Evolutionary conservation across 2,797 vertebrate species (phyloP).

Genomic region (Artibeus jamaicensis): DNA sequence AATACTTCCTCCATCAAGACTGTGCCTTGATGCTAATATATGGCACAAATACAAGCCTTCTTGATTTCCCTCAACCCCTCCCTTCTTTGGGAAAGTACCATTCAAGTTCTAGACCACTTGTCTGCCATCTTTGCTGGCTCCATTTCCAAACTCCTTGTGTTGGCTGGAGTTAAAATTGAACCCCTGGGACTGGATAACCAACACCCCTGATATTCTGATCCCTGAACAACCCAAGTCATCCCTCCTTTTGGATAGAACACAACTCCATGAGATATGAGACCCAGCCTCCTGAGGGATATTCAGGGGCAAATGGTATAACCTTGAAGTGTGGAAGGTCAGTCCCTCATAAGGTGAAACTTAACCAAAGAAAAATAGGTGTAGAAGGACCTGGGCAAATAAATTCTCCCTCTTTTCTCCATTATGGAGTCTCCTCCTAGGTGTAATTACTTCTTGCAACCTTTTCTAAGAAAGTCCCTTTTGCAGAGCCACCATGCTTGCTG

Average conservation of each 20-base stretch:
- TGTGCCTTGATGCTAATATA: not conserved
- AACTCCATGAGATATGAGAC: rapidly evolving
- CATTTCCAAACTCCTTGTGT: not conserved
- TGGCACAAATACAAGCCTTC: not conserved
- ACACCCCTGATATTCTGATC: not conserved
- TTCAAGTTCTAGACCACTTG: not conserved
- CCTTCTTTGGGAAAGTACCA: not conserved
- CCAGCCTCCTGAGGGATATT: no score
- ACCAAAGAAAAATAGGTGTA: not conserved
- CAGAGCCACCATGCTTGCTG: not conserved
- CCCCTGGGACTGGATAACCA: not conserved
- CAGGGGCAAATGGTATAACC: not conserved
- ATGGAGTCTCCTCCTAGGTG: not conserved
- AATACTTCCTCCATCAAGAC: not conserved
- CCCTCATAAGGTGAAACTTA: not conserved
- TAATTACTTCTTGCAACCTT: not conserved
- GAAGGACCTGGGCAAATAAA: not conserved
- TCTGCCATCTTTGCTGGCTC: not conserved
- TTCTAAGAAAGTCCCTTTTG: not conserved
- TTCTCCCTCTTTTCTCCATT: not conserved
- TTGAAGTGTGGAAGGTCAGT: not conserved
- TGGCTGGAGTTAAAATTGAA: not conserved
- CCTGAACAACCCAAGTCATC: not conserved
- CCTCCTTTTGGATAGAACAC: not conserved
- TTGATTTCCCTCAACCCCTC: not conserved